phyloP scores from a whole-genome alignment of 1,140 invertebrate genomes.

The Scaptomyza graminum region DNA sequence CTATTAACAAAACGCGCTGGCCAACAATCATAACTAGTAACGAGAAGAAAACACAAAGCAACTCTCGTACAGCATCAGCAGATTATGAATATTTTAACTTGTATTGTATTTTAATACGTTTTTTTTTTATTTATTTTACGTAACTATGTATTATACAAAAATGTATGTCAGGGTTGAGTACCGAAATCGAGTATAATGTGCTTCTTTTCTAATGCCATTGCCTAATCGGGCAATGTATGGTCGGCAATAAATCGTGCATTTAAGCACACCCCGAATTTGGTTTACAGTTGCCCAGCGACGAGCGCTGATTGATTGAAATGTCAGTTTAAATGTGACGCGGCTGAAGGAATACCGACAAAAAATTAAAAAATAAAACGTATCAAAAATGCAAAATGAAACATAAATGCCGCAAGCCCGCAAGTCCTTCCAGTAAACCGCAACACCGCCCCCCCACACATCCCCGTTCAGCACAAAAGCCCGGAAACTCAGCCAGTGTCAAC shows the following conservation, averaged over 20 bases:
- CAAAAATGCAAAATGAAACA: slow-evolving; percentile 80
- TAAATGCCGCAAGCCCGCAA: slow-evolving; percentile 62
- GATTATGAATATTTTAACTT: too few relatives aligned
- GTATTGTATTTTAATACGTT: background rate
- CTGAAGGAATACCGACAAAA: slow-evolving; percentile 35
- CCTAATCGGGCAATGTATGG: slow-evolving; percentile 45
- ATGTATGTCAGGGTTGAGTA: too few relatives aligned
- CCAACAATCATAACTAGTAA: slow-evolving; percentile 24
- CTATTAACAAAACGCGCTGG: slow-evolving; percentile 25
- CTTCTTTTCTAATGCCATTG: background rate
- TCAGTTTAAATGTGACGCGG: slow-evolving; percentile 70
- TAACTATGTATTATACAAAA: too few relatives aligned
- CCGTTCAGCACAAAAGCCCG: background rate
- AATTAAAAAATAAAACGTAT: slow-evolving; percentile 60
- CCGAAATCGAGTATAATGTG: too few relatives aligned
- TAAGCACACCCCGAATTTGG: slow-evolving; percentile 15
- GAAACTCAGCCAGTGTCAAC: slow-evolving; percentile 21
- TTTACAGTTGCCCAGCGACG: slow-evolving; percentile 23
- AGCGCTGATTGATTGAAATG: slow-evolving; percentile 81
- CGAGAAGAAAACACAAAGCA: background rate
- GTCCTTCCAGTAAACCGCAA: slow-evolving; percentile 44
- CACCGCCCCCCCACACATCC: background rate
- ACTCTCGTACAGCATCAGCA: too few relatives aligned
- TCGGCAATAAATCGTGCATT: slow-evolving; percentile 41
- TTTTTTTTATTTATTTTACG: background rate